These are phyloP conservation scores for Penaeus monodon DNA, from an alignment of 2,888 invertebrate genomes.

Conservation along the genomic window DNA sequence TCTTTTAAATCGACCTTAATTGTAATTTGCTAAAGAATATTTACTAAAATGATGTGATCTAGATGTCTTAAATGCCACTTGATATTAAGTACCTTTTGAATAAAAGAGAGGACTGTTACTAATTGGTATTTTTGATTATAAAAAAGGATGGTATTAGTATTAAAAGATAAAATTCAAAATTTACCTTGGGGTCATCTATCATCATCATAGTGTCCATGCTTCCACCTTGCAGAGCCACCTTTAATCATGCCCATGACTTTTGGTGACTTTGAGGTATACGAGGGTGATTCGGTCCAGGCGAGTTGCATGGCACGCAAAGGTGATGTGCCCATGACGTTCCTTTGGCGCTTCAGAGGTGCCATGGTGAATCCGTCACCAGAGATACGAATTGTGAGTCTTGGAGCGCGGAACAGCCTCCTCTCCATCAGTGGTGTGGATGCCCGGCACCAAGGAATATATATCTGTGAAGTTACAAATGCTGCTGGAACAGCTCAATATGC, in stretches of 20 bases:
- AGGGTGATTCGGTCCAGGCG: conserved; percentile 66
- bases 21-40: too few relatives aligned
- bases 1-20: too few relatives aligned
- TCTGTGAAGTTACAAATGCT: conserved; percentile 77
- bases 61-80: too few relatives aligned
- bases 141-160: too few relatives aligned
- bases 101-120: too few relatives aligned
- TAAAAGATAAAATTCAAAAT: conserved; percentile 12
- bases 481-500: conserved; percentile 70
- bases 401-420: conserved; percentile 46
- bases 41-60: too few relatives aligned
- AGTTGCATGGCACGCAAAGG: conserved; percentile 69
- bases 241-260: conserved; percentile 62
- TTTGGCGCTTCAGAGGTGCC: conserved; percentile 73
- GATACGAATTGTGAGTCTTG: conserved; percentile 47
- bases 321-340: conserved; percentile 68
- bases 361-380: conserved; percentile 67
- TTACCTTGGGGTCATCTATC: conserved; percentile 3
- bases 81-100: too few relatives aligned
- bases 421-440: conserved; percentile 49
- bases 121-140: too few relatives aligned
- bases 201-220: conserved; percentile 19
- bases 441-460: conserved; percentile 72
- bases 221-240: conserved; percentile 65
- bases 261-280: conserved; percentile 63